Evolutionary conservation across 2,797 vertebrate species (phyloP).

Genomic region (Podarcis siculus): DNA sequence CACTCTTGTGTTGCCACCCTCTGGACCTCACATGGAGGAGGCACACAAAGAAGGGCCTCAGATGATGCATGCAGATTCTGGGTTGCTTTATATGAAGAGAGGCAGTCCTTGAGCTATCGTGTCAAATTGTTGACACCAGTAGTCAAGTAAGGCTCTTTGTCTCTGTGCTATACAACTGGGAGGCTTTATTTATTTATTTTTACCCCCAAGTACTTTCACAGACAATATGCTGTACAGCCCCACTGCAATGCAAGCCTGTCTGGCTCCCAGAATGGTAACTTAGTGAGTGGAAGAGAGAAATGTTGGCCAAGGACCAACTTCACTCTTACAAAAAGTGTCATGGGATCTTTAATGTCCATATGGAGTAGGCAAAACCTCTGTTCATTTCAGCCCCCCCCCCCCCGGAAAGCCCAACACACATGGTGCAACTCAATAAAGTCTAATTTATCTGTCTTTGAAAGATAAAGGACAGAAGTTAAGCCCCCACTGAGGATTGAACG

Average conservation of each 20-base stretch:
- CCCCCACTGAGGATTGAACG: slow-evolving; percentile 50
- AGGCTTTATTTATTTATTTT: neutral
- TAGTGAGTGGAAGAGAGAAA: rapidly evolving
- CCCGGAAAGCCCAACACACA: slow-evolving; percentile 63
- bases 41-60: too few species aligned
- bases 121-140: neutral
- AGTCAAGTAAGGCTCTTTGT: neutral
- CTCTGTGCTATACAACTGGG: neutral
- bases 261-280: neutral
- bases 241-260: neutral
- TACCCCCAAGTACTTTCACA: neutral
- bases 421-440: slow-evolving; percentile 51
- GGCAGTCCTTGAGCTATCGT: neutral
- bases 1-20: too few species aligned
- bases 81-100: too few species aligned
- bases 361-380: slow-evolving; percentile 55
- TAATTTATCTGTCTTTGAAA: slow-evolving; percentile 62
- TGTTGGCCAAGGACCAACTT: slow-evolving; percentile 55
- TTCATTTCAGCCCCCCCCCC: slow-evolving; percentile 54
- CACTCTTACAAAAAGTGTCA: slow-evolving; percentile 56
- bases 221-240: neutral
- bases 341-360: slow-evolving; percentile 51
- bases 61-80: too few species aligned
- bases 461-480: slow-evolving; percentile 69
- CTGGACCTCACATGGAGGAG: too few species aligned